A percentile compares a stretch with the other conserved stretches of the same genome.
phyloP scores from a whole-genome alignment of 2,888 invertebrate genomes.

The Xylota sylvarum region DNA sequence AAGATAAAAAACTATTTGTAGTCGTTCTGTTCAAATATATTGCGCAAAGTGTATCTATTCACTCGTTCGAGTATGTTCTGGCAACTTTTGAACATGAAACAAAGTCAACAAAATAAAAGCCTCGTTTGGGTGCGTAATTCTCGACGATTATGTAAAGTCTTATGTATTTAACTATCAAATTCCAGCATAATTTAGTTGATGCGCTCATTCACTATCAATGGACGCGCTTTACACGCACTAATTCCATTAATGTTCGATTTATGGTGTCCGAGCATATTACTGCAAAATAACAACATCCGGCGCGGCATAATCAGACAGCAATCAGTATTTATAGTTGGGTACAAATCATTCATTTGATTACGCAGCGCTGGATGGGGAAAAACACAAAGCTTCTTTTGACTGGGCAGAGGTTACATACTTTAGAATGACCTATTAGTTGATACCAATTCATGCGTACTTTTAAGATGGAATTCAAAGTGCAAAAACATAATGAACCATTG shows the following conservation, averaged over 20 bases:
- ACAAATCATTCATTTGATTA: slow-evolving; percentile 9
- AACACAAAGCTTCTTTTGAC: not conserved
- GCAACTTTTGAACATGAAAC: not conserved
- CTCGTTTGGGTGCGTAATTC: not conserved
- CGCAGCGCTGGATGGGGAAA: not conserved
- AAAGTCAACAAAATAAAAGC: slow-evolving; percentile 8
- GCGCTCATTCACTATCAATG: slow-evolving; percentile 19
- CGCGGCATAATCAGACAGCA: slow-evolving; percentile 1
- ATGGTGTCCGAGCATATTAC: not conserved
- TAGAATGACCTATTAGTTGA: not conserved
- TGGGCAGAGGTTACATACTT: not conserved
- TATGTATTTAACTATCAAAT: not conserved
- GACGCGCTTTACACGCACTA: slow-evolving; percentile 22
- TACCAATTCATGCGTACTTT: not conserved
- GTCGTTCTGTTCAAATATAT: slow-evolving; percentile 17
- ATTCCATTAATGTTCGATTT: slow-evolving; percentile 23
- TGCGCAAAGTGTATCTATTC: not conserved
- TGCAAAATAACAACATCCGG: slow-evolving; percentile 33
- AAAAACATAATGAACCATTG: no score
- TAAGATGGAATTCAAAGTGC: no score
- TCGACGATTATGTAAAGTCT: not conserved
- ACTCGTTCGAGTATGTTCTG: not conserved
- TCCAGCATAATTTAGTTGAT: not conserved
- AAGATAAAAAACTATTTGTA: slow-evolving; percentile 15
- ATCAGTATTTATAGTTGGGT: not conserved